Base-by-base conservation (phyloP, 2,113 vertebrate species). In the Sebastes schlegelii region DNA sequence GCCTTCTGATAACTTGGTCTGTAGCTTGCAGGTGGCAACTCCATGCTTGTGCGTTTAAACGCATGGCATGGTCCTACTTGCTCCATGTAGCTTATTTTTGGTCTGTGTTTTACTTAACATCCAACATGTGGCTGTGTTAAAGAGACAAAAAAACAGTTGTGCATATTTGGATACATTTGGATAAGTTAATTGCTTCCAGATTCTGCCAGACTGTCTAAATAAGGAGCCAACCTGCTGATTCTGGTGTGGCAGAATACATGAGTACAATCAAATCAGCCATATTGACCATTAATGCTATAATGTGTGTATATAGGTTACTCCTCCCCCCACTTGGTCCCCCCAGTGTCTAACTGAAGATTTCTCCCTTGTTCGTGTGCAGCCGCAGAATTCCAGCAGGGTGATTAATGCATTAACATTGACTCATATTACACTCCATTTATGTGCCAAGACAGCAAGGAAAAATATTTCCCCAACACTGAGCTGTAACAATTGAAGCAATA, bases 391-490 rank as follows among this genome's bases (percentile, higher is more conserved):
- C 85, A 77, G 48, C 73, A 73, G 49, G 49, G 65, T 88, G 79
- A 77, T 79, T 86, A 85, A 82, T 80, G 79, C 79, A 84, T 70
- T 73, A 83, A 78, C 67, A 71, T 23, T 11, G 83, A 80, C 80
- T 87, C 80, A 40, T 60, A 80, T 80, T 84, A 88, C 74, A 74
- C 52, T 62, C 61, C 5, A 77, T 61, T 77, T 52, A 14, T 78
- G 16, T 65, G 67, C 84, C 60, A 65, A 82, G 81, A 61, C 62
- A 79, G 72, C 26, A 62, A 82, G 40, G 43, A 58, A 46, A 58
- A n/a, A 69, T 8, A 76, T 51, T 19, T 60, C 26, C 58, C 42
- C 62, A 83, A 80, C 48, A 62, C 40, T 42, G 48, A 72, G 67
- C 67, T 65, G 26, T 12, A 77, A 62, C 76, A 67, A 49, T 51